Evolutionary conservation across 2,113 vertebrate species (phyloP).

Genomic region (Melanocharis versteri): DNA sequence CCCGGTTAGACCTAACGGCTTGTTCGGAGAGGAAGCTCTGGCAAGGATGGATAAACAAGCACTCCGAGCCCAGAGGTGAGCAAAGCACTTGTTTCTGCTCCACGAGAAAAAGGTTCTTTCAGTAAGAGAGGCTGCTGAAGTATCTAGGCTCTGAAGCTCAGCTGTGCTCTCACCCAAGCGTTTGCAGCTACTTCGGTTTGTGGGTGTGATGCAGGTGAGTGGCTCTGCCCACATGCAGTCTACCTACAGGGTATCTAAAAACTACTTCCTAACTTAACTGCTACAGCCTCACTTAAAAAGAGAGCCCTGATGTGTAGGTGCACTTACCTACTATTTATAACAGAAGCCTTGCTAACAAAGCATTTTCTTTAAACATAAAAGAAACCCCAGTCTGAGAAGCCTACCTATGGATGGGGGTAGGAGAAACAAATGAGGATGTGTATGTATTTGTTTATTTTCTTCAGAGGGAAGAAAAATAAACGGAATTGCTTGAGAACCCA

Average conservation of each 20-base stretch:
- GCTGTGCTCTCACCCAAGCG: background rate
- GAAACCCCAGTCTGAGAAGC: background rate
- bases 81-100: background rate
- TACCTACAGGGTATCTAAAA: background rate
- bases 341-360: background rate
- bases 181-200: background rate
- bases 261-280: background rate
- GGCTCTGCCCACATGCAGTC: background rate
- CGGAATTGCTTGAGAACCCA: background rate
- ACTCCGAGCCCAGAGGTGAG: background rate
- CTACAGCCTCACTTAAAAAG: background rate
- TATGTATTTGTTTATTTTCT: background rate
- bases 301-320: background rate
- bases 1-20: fast-evolving
- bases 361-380: background rate
- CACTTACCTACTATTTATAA: background rate
- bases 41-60: background rate
- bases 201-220: background rate
- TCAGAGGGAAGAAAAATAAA: background rate
- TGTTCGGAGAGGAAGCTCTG: background rate
- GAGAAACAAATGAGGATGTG: background rate
- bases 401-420: background rate
- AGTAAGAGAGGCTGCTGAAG: background rate
- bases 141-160: fast-evolving
- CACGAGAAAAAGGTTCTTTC: fast-evolving